These are phyloP conservation scores for Andrena praecox DNA, from an alignment of 2,888 invertebrate species.

Conservation along the genomic window DNA sequence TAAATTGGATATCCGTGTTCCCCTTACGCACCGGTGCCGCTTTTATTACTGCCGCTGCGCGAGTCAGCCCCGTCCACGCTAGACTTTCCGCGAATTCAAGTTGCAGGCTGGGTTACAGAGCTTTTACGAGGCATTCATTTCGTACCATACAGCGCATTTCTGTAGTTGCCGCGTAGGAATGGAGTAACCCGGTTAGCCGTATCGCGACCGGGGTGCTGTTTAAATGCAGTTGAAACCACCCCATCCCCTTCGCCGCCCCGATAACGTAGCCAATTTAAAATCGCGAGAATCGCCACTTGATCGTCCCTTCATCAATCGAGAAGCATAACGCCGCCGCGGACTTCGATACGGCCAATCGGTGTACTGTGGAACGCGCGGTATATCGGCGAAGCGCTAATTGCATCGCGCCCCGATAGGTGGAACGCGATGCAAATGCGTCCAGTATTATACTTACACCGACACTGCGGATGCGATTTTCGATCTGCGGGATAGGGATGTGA, in stretches of 20 bases:
- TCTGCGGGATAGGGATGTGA: neutral
- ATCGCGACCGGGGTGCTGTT: neutral
- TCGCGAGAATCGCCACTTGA: neutral
- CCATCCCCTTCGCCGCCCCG: neutral
- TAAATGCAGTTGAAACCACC: conserved; percentile 20
- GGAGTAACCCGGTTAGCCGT: conserved; percentile 26
- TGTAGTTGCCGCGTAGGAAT: conserved; percentile 12
- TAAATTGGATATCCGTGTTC: conserved; percentile 39
- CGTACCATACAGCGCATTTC: conserved; percentile 22
- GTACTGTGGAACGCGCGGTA: conserved; percentile 72
- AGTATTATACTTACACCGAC: conserved; percentile 37
- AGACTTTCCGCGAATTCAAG: conserved; percentile 1
- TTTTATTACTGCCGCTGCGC: conserved; percentile 31
- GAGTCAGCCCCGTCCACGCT: conserved; percentile 27
- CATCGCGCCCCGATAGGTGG: conserved; percentile 58
- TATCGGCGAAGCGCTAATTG: conserved; percentile 78
- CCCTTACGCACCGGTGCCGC: conserved; percentile 7
- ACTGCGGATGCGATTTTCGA: conserved; percentile 32
- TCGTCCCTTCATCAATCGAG: conserved; percentile 21
- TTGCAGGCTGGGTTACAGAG: conserved; percentile 5
- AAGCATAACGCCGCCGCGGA: conserved; percentile 54
- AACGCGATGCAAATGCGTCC: conserved; percentile 37
- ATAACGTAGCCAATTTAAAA: conserved; percentile 39
- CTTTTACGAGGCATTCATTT: conserved; percentile 46
- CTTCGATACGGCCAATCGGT: conserved; percentile 54